Base-by-base conservation (phyloP, 2,113 vertebrate species). In the Gorsachius goisagi region DNA sequence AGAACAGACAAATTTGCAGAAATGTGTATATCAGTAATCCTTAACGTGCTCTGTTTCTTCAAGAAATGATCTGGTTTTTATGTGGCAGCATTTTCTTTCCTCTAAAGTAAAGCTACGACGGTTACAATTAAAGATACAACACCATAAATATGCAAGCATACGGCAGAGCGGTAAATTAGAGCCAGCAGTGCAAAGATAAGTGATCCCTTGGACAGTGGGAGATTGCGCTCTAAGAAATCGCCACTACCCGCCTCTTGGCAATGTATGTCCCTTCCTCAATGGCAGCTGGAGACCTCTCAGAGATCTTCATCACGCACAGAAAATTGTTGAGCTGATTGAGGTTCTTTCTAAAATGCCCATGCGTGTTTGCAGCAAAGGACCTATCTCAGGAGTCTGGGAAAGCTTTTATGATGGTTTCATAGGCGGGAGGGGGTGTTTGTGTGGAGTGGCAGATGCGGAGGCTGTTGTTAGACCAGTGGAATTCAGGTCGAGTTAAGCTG, bases 321-420 rank as follows among this genome's bases (percentile, higher is more conserved):
- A 95, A 76, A 89, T 75, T 39, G 21, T 66, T 63, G 22, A 86
- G 45, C 67, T n/a, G 59, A 35, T 17, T 41, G 88, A 89, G 28
- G 87, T 91, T 96, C 52, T 45, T 93, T 47, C 32, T 58, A 58
- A 82, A 47, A 91, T 7, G 39, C 45, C 30, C 0, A 0, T 6
- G 15, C 3, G 1, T 27, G 39, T 74, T 68, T 47, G 45, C 19
- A 33, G 28, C 5, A 32, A 47, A 44, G 60, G 33, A 47, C 1
- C 1, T 96, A 67, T 93, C 98, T 98, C 98, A 98, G 59, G 98
- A 98, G 77, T 99, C 99, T 68, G 99, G 99, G 95, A 99, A 99
- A 12, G 99, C 99, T 89, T 99, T 99, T 80, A 99, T 99, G 94
- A 99, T 99, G 86, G 98, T 99, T 85, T 99, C 99, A 37, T 99